Base-by-base conservation (phyloP, 2,113 vertebrate species). In the Hyaena hyaena region DNA sequence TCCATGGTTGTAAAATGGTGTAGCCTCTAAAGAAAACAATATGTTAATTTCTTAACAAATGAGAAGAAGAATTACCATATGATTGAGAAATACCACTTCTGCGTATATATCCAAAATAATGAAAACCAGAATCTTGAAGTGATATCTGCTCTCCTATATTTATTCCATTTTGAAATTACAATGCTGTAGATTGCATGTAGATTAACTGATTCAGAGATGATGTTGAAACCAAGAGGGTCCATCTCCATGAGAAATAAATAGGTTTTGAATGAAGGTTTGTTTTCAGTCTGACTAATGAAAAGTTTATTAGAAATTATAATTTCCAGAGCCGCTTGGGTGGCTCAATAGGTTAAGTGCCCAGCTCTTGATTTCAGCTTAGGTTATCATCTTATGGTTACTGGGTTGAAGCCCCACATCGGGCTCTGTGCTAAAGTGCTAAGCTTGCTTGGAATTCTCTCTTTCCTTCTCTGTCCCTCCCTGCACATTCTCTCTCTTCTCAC, bases 181-280 rank as follows among this genome's bases (percentile, higher is more conserved):
- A 19, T 63, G 17, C 28, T 58, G 8, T 10, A 16, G 58, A 5
- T 39, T 43, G 21, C 53, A 24, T 61, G 5, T n/a, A 77, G 19
- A 79, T 90, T n/a, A 84, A n/a, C 7, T 87, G 65, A 85, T 61
- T 96, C 63, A 65, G 43, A 95, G 71, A 80, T 19, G 88, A 53
- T 43, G 31, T n/a, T 21, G 79, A 91, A 85, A 53, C 53, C 39
- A 19, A 73, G 21, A 48, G 48, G 39, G 53, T 24, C 26, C 8
- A 10, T 66, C 35, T 79, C n/a, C 39, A 35, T n/a, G 35, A 55
- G 21, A 93, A 94, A 73, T 39, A 69, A 43, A 21, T 26, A 3
- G 45, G 48, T 79, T 95, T 82, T 21, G 33, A 66, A 77, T 45
- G 39, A 31, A 65, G 63, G 81, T 28, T 53, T 55, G 12, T 79